A percentile compares a stretch with the other conserved stretches of the same genome.
These are phyloP conservation scores for Melanophora roralis DNA, from an alignment of 2,888 invertebrate species.

Conservation along the genomic window DNA sequence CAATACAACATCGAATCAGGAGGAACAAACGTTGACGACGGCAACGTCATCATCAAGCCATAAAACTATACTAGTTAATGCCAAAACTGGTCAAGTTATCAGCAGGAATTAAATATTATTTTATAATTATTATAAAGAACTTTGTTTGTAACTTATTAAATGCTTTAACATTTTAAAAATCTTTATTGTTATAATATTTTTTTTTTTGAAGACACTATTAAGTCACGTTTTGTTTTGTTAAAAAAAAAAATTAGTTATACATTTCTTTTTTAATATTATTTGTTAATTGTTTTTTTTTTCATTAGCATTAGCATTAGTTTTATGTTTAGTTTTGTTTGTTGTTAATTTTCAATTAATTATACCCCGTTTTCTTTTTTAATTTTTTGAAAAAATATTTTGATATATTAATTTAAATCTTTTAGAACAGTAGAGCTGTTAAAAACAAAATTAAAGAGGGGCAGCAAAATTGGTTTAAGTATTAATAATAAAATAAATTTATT, in stretches of 20 bases:
- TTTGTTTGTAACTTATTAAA: background rate
- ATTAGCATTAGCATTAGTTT: constrained; percentile 28
- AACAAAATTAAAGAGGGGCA: constrained; percentile 49
- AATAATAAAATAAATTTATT: constrained; percentile 64
- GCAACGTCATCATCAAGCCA: constrained; percentile 66
- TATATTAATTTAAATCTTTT: constrained; percentile 12
- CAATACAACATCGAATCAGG: constrained; percentile 17
- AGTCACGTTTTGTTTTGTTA: constrained; percentile 42
- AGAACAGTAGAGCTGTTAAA: constrained; percentile 11
- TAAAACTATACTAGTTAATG: constrained; percentile 76
- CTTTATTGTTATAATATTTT: constrained; percentile 5
- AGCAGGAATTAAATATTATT: constrained; percentile 71
- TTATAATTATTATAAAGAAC: constrained; percentile 1
- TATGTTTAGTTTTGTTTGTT: constrained; percentile 46
- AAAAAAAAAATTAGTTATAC: background rate
- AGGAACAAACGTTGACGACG: constrained; percentile 26
- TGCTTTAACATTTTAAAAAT: constrained; percentile 14
- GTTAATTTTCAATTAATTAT: constrained; percentile 47
- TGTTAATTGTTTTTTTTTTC: constrained; percentile 46
- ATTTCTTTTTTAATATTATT: constrained; percentile 11
- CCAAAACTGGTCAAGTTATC: constrained; percentile 77
- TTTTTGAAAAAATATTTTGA: constrained; percentile 39
- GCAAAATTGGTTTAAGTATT: constrained; percentile 61
- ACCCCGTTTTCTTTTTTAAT: constrained; percentile 42
- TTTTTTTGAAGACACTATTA: background rate